Evolutionary conservation across 35 echinoderm and acorn worm genomes (phyloP), one percentile per base, ranked within the genome.

Genomic region (Eucidaris tribuloides): DNA sequence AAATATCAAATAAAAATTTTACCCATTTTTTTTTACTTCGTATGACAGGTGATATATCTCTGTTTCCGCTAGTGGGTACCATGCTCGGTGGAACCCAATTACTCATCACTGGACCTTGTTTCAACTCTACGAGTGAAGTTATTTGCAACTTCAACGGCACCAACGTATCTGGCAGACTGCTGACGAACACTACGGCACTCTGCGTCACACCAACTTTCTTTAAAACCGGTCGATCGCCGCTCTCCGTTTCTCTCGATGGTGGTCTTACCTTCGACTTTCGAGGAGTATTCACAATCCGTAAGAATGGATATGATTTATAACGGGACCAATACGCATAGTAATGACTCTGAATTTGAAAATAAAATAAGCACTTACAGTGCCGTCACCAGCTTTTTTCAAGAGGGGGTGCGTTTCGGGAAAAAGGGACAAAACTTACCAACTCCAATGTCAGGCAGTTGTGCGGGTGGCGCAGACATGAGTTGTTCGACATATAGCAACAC

Each of bases 141-240:
- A 20, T 35, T 13, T 81, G 79, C 45, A 13, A 33, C 22, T 81
- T 62, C 33, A 55, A 56, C 61, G 56, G 61, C 13, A 22, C 22
- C 4, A 41, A 32, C 18, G 52, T 81, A 35, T 14, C 5, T 38
- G 79, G 79, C n/a, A 56, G 37, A 22, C 30, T 58, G 15, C 27
- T 81, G 18, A 59, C 79, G 22, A 14, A 59, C 34, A 39, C 32
- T 18, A 14, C 48, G 27, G 79, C 79, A 18, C 17, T 56, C 2
- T 81, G 79, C 56, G 52, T 81, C 17, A 81, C 46, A 14, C 79
- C 79, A 19, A 56, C 58, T 22, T 56, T 81, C 50, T 81, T 81
- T 55, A 61, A 81, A 81, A 61, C 58, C 50, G 79, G 79, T 61
- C 79, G 79, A 2, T 1, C 61, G 15, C 79, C 52, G 37, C 56